Conservation (phyloP, 2,797 vertebrate species). For the Anolis apletophallus region DNA sequence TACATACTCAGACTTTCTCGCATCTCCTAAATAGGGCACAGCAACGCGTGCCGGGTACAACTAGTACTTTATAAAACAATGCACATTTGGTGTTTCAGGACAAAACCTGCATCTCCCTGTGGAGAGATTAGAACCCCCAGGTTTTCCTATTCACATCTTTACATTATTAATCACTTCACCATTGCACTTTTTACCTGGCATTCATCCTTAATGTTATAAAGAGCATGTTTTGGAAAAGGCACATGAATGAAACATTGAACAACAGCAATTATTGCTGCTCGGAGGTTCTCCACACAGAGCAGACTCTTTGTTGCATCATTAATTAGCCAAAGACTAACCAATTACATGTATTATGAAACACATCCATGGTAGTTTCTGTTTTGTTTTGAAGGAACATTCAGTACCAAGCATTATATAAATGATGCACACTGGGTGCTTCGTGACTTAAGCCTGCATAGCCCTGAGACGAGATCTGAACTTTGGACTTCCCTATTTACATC, state of each 20-base stretch:
- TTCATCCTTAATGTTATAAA: neutral
- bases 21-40: no score
- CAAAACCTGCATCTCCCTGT: neutral
- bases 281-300: neutral
- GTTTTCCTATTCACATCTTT: neutral
- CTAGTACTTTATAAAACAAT: neutral
- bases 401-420: neutral
- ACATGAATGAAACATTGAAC: neutral
- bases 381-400: neutral
- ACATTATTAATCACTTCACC: neutral
- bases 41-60: no score
- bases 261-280: neutral
- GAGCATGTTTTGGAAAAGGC: neutral
- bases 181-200: neutral
- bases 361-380: neutral
- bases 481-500: neutral
- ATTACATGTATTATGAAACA: constrained; percentile 4
- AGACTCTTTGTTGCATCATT: neutral
- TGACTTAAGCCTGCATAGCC: neutral
- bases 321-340: neutral
- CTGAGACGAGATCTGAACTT: neutral
- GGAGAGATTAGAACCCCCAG: neutral
- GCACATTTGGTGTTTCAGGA: neutral
- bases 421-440: neutral
- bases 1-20: no score